Evolutionary conservation across 2,888 invertebrate species (phyloP).

Genomic region (Panzeria rudis): DNA sequence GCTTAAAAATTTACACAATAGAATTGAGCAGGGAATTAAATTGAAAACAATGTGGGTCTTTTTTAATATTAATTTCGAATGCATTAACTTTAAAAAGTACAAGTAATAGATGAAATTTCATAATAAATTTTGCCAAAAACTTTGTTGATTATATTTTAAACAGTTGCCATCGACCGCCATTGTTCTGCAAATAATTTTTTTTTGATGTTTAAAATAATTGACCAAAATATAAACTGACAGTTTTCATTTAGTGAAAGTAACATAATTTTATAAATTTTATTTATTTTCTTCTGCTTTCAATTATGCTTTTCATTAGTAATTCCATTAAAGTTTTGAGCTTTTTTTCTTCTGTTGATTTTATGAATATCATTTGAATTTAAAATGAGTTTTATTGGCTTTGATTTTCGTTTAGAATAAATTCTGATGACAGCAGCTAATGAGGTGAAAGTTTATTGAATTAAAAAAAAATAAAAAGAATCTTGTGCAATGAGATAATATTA

Average conservation of each 20-base stretch:
- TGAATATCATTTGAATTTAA: not conserved
- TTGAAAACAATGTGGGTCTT: not conserved
- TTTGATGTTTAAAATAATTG: not conserved
- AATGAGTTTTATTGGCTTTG: not conserved
- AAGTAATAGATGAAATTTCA: not conserved
- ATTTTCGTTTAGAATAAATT: not conserved
- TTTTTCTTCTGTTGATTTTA: not conserved
- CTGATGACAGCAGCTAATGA: not conserved
- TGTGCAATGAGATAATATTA: not conserved
- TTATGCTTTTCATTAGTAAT: not conserved
- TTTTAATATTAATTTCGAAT: constrained; percentile 4
- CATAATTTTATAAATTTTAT: not conserved
- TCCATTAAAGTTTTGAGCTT: not conserved
- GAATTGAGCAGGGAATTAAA: not conserved
- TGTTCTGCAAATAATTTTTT: constrained; percentile 1
- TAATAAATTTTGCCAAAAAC: not conserved
- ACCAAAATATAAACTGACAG: constrained; percentile 1
- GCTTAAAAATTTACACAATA: not conserved
- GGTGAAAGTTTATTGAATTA: not conserved
- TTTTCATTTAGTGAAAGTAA: not conserved
- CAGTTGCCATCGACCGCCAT: not conserved
- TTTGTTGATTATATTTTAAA: not conserved
- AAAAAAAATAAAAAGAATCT: not conserved
- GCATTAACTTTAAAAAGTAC: constrained; percentile 2
- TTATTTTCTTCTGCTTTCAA: not conserved